Percentiles rank a stretch among this genome's conserved stretches.
Conservation (phyloP, 2,888 invertebrate species). For the Hirtodrosophila alboralis region DNA sequence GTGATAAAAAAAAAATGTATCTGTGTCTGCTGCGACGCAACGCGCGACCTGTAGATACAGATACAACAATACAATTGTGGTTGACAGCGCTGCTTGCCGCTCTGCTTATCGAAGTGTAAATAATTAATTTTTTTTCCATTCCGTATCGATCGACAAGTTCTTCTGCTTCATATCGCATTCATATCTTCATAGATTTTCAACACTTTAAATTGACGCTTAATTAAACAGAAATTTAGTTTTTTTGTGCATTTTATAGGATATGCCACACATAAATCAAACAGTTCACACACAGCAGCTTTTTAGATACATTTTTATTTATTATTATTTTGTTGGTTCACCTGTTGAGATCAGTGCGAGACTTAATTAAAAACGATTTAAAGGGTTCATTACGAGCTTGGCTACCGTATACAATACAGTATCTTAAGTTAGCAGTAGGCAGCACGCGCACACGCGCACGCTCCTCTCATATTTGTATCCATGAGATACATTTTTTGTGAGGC, state of each 20-base stretch:
- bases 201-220: constrained; percentile 44
- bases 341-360: constrained; percentile 60
- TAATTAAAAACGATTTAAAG: constrained; percentile 83
- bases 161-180: constrained; percentile 13
- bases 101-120: constrained; percentile 77
- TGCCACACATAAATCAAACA: constrained; percentile 25
- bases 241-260: constrained; percentile 32
- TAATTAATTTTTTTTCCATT: constrained; percentile 64
- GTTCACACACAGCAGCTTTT: constrained; percentile 9
- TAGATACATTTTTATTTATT: constrained; percentile 13
- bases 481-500: constrained; percentile 63
- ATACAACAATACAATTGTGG: constrained; percentile 69
- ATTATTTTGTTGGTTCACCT: constrained; percentile 52
- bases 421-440: constrained; percentile 22
- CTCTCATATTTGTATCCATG: constrained; percentile 68
- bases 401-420: constrained; percentile 72
- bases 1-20: constrained; percentile 71
- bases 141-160: constrained; percentile 24
- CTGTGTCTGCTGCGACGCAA: constrained; percentile 67
- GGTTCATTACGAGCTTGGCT: constrained; percentile 81
- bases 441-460: constrained; percentile 45
- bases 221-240: constrained; percentile 41
- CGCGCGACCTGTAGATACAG: constrained; percentile 59
- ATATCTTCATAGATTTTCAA: constrained; percentile 53
- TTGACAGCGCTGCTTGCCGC: constrained; percentile 53